These are phyloP conservation scores for Pissodes strobi DNA, from an alignment of 1,140 invertebrate genomes.

Conservation along the genomic window DNA sequence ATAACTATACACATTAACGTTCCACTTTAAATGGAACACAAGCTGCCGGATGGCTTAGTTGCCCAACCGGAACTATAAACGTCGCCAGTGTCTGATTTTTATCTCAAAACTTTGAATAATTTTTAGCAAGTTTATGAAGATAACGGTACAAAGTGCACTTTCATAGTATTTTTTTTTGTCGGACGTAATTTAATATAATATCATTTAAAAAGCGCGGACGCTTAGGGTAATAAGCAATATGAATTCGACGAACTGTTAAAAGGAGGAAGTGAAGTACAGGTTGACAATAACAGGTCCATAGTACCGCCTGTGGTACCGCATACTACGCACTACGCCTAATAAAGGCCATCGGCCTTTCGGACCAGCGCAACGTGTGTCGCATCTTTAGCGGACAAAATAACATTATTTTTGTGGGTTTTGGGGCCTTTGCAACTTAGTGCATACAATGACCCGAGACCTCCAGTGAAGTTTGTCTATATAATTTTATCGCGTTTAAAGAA, in stretches of 20 bases:
- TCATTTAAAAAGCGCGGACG: no score
- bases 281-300: constrained; percentile 15
- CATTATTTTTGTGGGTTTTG: constrained; percentile 14
- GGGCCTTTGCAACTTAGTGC: constrained; percentile 1
- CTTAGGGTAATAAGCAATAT: constrained; percentile 3
- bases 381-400: constrained; percentile 5
- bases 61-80: no score
- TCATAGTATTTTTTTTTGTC: no score
- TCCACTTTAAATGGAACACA: no score
- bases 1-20: no score
- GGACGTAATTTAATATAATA: no score
- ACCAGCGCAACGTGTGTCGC: background rate
- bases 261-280: constrained; percentile 6
- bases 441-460: constrained; percentile 9
- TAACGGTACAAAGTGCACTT: no score
- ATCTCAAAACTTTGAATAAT: background rate
- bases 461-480: no score
- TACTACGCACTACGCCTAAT: constrained; percentile 11
- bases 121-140: no score
- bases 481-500: no score
- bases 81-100: background rate
- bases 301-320: no score
- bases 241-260: constrained; percentile 1
- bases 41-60: no score
- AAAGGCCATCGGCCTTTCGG: constrained; percentile 18